Conservation (phyloP, 2,113 vertebrate species). For the Barbus barbus region DNA sequence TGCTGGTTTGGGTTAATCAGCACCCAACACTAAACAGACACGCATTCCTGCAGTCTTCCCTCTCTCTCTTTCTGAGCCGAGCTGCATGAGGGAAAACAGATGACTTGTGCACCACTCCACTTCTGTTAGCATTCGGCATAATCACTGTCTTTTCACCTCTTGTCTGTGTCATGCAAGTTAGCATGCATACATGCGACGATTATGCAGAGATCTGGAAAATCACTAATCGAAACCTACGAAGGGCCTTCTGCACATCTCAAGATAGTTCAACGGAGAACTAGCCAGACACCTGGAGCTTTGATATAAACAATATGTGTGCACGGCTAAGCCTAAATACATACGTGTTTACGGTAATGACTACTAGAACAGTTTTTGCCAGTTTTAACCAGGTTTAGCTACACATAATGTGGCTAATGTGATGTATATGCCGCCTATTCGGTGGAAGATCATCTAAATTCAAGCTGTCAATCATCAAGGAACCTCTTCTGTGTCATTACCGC, state of each 20-base stretch:
- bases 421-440: not conserved
- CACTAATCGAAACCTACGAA: not conserved
- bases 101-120: constrained; percentile 58
- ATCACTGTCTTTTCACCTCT: constrained; percentile 32
- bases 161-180: constrained; percentile 7
- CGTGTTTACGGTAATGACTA: not conserved
- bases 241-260: constrained; percentile 6
- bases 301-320: not conserved
- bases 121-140: constrained; percentile 55
- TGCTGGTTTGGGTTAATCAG: constrained; percentile 65
- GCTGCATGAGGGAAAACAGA: constrained; percentile 55
- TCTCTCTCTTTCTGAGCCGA: constrained; percentile 41
- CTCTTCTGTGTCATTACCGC: not conserved
- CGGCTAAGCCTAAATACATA: not conserved
- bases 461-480: not conserved
- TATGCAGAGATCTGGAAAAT: not conserved
- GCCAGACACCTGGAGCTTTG: not conserved
- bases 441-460: not conserved
- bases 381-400: not conserved
- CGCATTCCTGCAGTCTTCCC: constrained; percentile 68
- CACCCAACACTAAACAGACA: constrained; percentile 70
- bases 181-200: constrained; percentile 6
- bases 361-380: not conserved
- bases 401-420: not conserved
- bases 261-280: not conserved